phyloP scores from a whole-genome alignment of 1,140 invertebrate genomes.

The Bombus pyrosoma region DNA sequence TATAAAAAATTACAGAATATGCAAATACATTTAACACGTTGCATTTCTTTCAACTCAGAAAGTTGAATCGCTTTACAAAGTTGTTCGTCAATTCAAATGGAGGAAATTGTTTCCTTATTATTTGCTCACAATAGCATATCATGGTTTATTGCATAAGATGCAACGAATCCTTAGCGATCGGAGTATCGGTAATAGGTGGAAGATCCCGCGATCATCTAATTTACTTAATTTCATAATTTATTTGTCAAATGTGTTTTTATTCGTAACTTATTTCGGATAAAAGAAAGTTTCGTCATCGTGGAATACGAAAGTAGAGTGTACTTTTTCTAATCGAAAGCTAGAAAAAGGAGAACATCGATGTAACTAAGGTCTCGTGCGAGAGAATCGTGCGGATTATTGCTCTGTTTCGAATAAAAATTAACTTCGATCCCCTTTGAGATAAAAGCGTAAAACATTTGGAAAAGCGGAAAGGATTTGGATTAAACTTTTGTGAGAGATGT shows the following conservation, averaged over 20 bases:
- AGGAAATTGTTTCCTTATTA: neutral
- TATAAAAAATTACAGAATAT: neutral
- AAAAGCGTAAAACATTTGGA: neutral
- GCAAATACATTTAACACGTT: neutral
- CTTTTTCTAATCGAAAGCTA: constrained; percentile 21
- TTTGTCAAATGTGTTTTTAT: no score
- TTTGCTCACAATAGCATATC: neutral
- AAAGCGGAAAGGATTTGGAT: neutral
- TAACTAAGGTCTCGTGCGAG: neutral
- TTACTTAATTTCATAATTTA: no score
- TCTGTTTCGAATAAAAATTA: neutral
- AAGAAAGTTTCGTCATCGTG: neutral
- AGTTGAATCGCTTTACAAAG: neutral
- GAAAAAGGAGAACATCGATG: constrained; percentile 1
- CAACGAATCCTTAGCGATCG: neutral
- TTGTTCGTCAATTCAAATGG: neutral
- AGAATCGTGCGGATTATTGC: neutral
- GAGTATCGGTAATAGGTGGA: neutral
- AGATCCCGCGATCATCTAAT: neutral
- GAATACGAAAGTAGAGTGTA: constrained; percentile 11
- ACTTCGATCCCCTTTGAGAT: neutral
- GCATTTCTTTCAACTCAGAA: no score
- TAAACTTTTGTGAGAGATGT: neutral
- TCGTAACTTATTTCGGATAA: neutral
- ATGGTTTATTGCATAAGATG: no score